Evolutionary conservation across 2,888 invertebrate genomes (phyloP), one percentile per base, ranked within the genome.

Genomic region (Conomelus anceps): DNA sequence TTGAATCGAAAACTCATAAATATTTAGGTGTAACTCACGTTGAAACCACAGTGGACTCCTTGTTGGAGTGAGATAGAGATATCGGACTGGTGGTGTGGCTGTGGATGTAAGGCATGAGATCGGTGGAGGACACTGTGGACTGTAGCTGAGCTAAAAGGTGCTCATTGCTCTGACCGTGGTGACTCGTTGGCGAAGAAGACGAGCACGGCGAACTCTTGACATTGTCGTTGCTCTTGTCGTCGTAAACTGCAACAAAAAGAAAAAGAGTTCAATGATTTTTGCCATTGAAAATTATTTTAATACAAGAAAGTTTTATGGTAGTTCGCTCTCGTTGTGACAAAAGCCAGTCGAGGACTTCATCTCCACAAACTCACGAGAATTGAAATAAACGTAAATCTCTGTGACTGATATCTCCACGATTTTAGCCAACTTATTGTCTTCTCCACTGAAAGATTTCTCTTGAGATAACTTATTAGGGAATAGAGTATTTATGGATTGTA

Each of bases 71-170:
- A 34, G 13, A n/a, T 20, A 4, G 63, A 0, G 20, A n/a, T 20
- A 63, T 63, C 86, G 23, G 88, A 6, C 89, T 88, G 89, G 24
- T 17, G 84, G 63, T 87, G 87, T 13, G 63, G 84, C 84, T 87
- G 87, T 13, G 63, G 89, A 85, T 85, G 89, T 24, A 89, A 88
- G 22, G 26, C 85, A 23, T 23, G 63, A 86, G 87, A 63, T 29
- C 84, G 22, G 89, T 88, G 84, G 89, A 89, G 22, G 89, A 88
- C 20, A 89, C 89, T 3, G 89, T 87, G 22, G 88, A 84, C 88
- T 89, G 89, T 17, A 88, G 89, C 23, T 26, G 85, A n/a, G 85
- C 23, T 20, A 84, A n/a, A 29, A 85, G 88, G 89, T 89, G 87
- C n/a, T 85, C 17, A 3, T 84, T 23, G n/a, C 88, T 88, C 85